Percentiles rank a stretch among this genome's conserved stretches.
These are phyloP conservation scores for Nycticorax nycticorax DNA, from an alignment of 2,113 vertebrate genomes.

Conservation along the genomic window DNA sequence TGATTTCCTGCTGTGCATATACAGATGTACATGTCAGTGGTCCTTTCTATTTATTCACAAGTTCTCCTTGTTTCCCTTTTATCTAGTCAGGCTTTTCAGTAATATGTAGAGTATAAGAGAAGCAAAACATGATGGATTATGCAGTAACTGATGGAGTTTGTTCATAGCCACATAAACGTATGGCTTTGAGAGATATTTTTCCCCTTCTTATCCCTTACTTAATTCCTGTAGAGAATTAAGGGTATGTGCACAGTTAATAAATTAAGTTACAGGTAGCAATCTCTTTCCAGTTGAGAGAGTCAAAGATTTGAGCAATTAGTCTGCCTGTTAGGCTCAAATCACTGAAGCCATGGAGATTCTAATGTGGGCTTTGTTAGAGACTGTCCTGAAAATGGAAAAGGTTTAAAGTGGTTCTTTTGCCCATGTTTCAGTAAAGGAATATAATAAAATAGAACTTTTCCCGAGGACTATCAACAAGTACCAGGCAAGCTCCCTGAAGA, in stretches of 20 bases:
- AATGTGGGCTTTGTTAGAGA: not conserved
- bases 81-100: not conserved
- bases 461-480: not conserved
- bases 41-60: not conserved
- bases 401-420: not conserved
- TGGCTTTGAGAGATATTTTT: conserved; percentile 17
- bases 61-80: not conserved
- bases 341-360: not conserved
- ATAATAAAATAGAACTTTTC: not conserved
- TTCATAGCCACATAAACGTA: conserved; percentile 10
- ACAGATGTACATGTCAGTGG: not conserved
- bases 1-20: not conserved
- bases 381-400: not conserved
- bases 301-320: not conserved
- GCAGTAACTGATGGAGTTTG: not conserved
- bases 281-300: conserved; percentile 4
- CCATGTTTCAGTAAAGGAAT: not conserved
- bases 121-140: conserved; percentile 11
- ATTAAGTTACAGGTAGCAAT: conserved; percentile 11
- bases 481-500: not conserved
- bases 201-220: not conserved
- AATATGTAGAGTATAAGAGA: not conserved
- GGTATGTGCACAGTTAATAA: not conserved
- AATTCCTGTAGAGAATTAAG: not conserved
- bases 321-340: not conserved